Conservation (phyloP, 2,113 vertebrate species). For the Phyllostomus hastatus region DNA sequence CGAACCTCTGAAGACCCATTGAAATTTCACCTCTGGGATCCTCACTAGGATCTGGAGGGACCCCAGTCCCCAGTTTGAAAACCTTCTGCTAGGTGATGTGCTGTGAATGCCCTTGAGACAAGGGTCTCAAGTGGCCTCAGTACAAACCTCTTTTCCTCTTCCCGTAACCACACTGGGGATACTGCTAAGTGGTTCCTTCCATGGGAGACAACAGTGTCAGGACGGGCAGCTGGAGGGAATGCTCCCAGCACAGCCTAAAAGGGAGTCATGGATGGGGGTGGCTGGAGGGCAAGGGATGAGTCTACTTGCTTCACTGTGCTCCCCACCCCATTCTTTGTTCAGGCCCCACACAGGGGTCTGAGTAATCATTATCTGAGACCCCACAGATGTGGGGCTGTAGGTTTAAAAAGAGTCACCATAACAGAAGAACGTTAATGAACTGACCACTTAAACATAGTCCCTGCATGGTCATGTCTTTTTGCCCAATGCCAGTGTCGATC, state of each 20-base stretch:
- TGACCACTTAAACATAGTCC: not conserved
- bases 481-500: not conserved
- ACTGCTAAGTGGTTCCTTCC: not conserved
- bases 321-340: not conserved
- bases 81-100: not conserved
- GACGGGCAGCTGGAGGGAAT: not conserved
- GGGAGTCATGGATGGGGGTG: too few species aligned
- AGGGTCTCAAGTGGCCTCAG: not conserved
- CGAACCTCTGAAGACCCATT: accelerated
- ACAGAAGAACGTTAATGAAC: not conserved
- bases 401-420: not conserved
- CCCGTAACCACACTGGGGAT: not conserved
- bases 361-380: not conserved
- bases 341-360: not conserved
- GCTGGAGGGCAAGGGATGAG: accelerated
- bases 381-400: not conserved
- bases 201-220: not conserved
- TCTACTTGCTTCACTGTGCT: not conserved
- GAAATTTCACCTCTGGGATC: not conserved
- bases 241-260: not conserved
- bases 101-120: not conserved
- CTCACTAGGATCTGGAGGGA: not conserved
- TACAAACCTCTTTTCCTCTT: not conserved
- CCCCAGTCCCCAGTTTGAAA: not conserved
- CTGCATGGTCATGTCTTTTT: not conserved